Percentiles rank a stretch among this genome's conserved stretches.
These are phyloP conservation scores for Nemotelus nigrinus DNA, from an alignment of 2,888 invertebrate genomes.

Conservation along the genomic window DNA sequence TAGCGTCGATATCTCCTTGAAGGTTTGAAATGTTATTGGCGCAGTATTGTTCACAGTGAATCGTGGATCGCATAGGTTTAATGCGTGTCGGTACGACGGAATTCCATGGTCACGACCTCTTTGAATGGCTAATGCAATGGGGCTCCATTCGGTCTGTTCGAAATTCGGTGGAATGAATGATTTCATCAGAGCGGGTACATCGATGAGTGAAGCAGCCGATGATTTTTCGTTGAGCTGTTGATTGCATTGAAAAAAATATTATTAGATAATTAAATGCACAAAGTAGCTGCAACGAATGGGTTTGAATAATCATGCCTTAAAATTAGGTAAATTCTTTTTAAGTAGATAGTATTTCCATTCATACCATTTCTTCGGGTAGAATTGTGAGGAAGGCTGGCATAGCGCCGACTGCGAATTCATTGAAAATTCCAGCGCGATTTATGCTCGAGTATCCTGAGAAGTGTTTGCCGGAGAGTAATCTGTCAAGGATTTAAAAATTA, in stretches of 20 bases:
- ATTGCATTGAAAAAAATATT: neutral
- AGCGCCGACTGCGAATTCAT: constrained; percentile 80
- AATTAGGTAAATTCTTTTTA: neutral
- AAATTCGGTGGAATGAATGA: constrained; percentile 60
- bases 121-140: constrained; percentile 69
- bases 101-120: constrained; percentile 83
- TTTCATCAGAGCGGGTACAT: constrained; percentile 70
- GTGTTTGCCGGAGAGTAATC: constrained; percentile 77
- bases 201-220: constrained; percentile 71
- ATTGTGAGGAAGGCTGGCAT: constrained; percentile 80
- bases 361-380: constrained; percentile 76
- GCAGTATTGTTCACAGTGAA: constrained; percentile 55
- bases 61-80: constrained; percentile 74
- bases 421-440: constrained; percentile 79
- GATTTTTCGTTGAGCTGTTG: constrained; percentile 70
- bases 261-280: neutral
- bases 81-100: constrained; percentile 75
- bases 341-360: neutral
- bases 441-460: constrained; percentile 84
- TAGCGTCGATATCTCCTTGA: constrained; percentile 16
- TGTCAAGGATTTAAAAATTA: too few species aligned
- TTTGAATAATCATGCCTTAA: neutral
- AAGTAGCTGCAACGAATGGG: neutral
- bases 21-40: constrained; percentile 64
- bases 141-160: constrained; percentile 67